phyloP scores from a whole-genome alignment of 2,797 vertebrate species.

The Danio kyathit region DNA sequence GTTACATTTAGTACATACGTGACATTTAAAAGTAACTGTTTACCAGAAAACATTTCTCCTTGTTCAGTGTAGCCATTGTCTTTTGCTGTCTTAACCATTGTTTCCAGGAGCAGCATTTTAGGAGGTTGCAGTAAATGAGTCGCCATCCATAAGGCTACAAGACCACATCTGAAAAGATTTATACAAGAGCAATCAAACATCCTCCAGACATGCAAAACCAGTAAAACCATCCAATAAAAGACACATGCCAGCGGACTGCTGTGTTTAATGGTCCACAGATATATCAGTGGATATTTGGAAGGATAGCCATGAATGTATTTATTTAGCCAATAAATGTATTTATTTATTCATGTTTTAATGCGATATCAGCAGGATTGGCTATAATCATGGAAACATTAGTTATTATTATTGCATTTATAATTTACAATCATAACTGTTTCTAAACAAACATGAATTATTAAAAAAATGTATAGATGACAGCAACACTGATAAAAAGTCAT shows the following conservation, averaged over 20 bases:
- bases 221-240: too few relatives aligned
- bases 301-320: background rate
- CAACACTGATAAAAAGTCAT: too few relatives aligned
- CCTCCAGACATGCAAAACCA: background rate
- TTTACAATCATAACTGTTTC: too few relatives aligned
- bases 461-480: too few relatives aligned
- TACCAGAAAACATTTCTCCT: constrained; percentile 96
- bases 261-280: too few relatives aligned
- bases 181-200: background rate
- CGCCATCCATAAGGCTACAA: constrained; percentile 94
- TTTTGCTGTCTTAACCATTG: constrained; percentile 77
- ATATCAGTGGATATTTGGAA: too few relatives aligned
- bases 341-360: background rate
- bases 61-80: constrained; percentile 84
- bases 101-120: constrained; percentile 73
- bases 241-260: background rate
- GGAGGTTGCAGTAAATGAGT: constrained; percentile 73
- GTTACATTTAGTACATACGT: background rate
- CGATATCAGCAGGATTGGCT: too few relatives aligned
- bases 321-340: background rate
- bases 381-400: too few relatives aligned
- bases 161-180: constrained; percentile 81
- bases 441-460: too few relatives aligned
- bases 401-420: too few relatives aligned
- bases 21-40: constrained; percentile 20